These are phyloP conservation scores for Brassicogethes aeneus DNA, from an alignment of 2,888 invertebrate species.

Conservation along the genomic window DNA sequence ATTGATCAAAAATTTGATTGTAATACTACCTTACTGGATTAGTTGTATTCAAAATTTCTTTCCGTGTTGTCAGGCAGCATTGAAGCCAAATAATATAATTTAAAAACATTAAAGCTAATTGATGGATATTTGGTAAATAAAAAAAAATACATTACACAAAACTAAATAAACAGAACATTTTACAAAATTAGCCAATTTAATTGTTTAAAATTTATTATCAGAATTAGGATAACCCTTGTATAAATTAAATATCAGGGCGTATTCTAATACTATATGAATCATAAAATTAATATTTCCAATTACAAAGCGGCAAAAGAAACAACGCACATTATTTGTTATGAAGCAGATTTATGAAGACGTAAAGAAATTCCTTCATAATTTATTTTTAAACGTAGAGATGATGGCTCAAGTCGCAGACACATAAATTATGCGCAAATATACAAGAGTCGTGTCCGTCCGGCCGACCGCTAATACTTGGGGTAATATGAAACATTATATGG, in stretches of 20 bases:
- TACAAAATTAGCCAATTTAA: no score
- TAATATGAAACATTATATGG: slow-evolving; percentile 24
- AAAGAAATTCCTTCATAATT: slow-evolving; percentile 31
- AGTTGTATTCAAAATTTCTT: no score
- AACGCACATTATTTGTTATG: slow-evolving; percentile 16
- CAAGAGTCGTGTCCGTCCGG: slow-evolving; percentile 14
- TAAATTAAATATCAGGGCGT: neutral
- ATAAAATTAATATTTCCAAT: neutral
- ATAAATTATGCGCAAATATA: slow-evolving; percentile 29
- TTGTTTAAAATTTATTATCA: no score
- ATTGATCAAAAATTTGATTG: no score
- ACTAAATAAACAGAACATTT: no score
- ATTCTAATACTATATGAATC: neutral
- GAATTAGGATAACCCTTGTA: no score
- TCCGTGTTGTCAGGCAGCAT: no score
- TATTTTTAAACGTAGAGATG: slow-evolving; percentile 31
- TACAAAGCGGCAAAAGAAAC: neutral
- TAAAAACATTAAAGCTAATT: no score
- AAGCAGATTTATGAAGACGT: slow-evolving; percentile 31
- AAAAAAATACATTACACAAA: no score
- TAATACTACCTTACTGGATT: no score
- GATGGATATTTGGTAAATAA: no score
- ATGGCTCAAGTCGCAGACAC: slow-evolving; percentile 28
- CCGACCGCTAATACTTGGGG: slow-evolving; percentile 23
- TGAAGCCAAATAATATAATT: no score